Base-by-base conservation (phyloP, 1,140 invertebrate species). In the Caenorhabditis briggsae region DNA sequence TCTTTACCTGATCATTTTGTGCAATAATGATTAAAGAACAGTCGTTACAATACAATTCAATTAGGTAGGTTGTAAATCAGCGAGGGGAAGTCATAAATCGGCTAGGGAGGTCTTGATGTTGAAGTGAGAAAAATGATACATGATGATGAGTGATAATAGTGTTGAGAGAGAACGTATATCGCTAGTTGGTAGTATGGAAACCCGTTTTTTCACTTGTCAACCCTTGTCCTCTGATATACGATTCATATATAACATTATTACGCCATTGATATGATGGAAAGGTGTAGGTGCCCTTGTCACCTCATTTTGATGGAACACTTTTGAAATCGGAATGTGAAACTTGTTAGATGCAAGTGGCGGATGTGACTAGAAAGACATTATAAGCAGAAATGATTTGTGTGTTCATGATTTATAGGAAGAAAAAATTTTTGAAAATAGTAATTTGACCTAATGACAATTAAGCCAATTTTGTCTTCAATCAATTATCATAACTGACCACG, bases 101-200 rank as follows among this genome's bases (percentile, higher is more conserved):
- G 70, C n/a, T 78, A 78, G 25, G 70, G 33, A 33, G 33, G 70
- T 78, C 43, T 78, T 78, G 70, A 78, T 9, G 46, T 25, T 46
- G 23, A 78, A 23, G 70, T 78, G 46, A 78, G 70, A 78, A 78
- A 78, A 78, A 78, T 78, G 70, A 78, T 78, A 78, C 70, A 78
- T 78, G 70, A 78, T 50, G 70, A 78, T 53, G 43, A 14, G 43
- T 50, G 70, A 50, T 78, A 78, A 23, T 50, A 78, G 70, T 41
- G 61, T 33, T 65, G n/a, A 78, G 41, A 46, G 64, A 70, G 70
- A 78, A 50, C 46, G 50, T 50, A 78, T 50, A 46, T 50, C 20
- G 50, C 46, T 70, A 46, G 46, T 33, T 78, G 41, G 65, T 48
- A 64, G 64, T 43, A 78, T 50, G 16, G 23, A 50, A 78, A 78